These are phyloP conservation scores for Nephila pilipes DNA, from an alignment of 1,140 invertebrate species.

Conservation along the genomic window DNA sequence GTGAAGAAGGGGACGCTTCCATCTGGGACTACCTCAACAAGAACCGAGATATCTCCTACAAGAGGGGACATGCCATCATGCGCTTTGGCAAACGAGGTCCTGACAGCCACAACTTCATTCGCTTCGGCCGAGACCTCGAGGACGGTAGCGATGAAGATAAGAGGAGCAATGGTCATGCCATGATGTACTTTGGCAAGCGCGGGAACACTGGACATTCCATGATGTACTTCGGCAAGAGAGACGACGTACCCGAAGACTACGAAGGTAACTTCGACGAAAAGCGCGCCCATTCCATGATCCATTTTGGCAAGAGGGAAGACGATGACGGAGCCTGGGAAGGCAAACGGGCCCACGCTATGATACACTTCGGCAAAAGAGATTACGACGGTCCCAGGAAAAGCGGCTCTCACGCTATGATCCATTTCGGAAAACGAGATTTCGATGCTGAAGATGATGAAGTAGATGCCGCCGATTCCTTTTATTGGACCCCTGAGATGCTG, in stretches of 20 bases:
- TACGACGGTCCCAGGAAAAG: not conserved
- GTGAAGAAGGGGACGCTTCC: not conserved
- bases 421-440: constrained; percentile 59
- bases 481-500: not conserved
- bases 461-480: not conserved
- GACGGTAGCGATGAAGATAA: not conserved
- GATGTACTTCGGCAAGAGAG: constrained; percentile 72
- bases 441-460: not conserved
- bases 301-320: constrained; percentile 65
- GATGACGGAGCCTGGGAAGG: not conserved
- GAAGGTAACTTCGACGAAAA: not conserved
- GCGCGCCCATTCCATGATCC: constrained; percentile 52
- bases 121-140: constrained; percentile 33
- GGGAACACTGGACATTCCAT: constrained; percentile 49
- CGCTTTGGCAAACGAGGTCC: constrained; percentile 59
- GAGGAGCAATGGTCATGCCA: constrained; percentile 37
- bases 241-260: not conserved
- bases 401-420: constrained; percentile 67
- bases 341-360: constrained; percentile 58
- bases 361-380: constrained; percentile 66
- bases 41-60: constrained; percentile 53
- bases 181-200: constrained; percentile 70
- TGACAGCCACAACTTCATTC: constrained; percentile 44
- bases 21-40: constrained; percentile 15
- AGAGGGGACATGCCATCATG: constrained; percentile 72